These are phyloP conservation scores for Ophraella communa DNA, from an alignment of 2,888 invertebrate species.

Conservation along the genomic window DNA sequence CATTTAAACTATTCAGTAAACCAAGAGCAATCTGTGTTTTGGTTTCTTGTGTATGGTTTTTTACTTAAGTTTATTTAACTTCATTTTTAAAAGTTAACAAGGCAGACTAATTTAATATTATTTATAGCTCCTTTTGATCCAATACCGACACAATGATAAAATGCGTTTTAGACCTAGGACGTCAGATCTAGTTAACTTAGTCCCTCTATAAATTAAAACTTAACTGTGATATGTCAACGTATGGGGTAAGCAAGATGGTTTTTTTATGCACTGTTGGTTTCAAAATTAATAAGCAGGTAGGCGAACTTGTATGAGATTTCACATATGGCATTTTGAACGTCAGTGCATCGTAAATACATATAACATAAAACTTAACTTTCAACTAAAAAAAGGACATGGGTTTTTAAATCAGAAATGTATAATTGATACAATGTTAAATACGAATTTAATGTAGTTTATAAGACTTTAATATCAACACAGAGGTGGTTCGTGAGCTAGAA, in stretches of 20 bases:
- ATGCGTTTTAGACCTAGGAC: neutral
- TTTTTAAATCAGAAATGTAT: neutral
- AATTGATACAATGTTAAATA: too few relatives aligned
- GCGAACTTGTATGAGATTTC: neutral
- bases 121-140: constrained; percentile 5
- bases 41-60: too few relatives aligned
- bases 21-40: too few relatives aligned
- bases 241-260: constrained; percentile 16
- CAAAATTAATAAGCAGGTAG: constrained; percentile 12
- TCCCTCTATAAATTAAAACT: constrained; percentile 22
- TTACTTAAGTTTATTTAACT: too few relatives aligned
- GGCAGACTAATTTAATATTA: constrained; percentile 7
- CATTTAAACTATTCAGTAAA: too few relatives aligned
- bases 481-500: too few relatives aligned
- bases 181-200: constrained; percentile 18
- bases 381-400: too few relatives aligned
- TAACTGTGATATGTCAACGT: constrained; percentile 22
- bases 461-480: too few relatives aligned
- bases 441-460: too few relatives aligned
- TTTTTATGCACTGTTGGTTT: constrained; percentile 3
- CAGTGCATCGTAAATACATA: neutral
- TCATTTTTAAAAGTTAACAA: neutral
- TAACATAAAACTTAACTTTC: neutral
- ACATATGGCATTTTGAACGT: neutral
- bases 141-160: constrained; percentile 12